Base-by-base conservation (phyloP, 2,888 invertebrate genomes). In the Tupiocoris notatus region DNA sequence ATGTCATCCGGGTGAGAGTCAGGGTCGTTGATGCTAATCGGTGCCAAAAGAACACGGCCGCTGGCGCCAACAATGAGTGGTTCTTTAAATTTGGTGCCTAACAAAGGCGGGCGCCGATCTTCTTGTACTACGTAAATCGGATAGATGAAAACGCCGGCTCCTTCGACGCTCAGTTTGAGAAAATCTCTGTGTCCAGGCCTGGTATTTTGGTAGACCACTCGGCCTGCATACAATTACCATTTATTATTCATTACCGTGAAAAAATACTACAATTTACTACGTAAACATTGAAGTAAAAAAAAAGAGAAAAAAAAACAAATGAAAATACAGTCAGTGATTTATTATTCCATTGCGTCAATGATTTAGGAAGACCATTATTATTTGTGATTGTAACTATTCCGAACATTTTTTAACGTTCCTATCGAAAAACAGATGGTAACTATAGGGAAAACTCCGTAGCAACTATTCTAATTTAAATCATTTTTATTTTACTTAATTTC, bases 1-100 rank as follows among this genome's bases (percentile, higher is more conserved):
- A 76, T 56, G 9, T 76, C 76, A 25, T 76, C 76, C 3, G 21
- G 22, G 18, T 68, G 64, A 16, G 65, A 65, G 76, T 76, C 76
- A 0, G 68, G 68, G 22, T 76, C 76, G 22, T 56, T 18, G 56
- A 68, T 39, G 2, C 68, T 22, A 6, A 68, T 24, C 20, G 67
- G 22, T 1, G 54, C 0, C 12, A 76, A 66, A 54, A 63, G 54
- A 6, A 68, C 62, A n/a, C 73, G 61, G n/a, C 65, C 67, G 20
- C 68, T 68, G 1, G 23, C 59, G 1, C 75, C 75, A 0, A 70
- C 56, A 9, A 54, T 54, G 7, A 76, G 12, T 12, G 39, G 39
- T 1, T 75, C 75, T 56, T 76, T 70, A 18, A 24, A 7, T 1
- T 54, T 16, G 18, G 68, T 59, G 1, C 61, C 61, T 6, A 67